Conservation (phyloP, 1,140 invertebrate species). For the Rhynchophorus ferrugineus region DNA sequence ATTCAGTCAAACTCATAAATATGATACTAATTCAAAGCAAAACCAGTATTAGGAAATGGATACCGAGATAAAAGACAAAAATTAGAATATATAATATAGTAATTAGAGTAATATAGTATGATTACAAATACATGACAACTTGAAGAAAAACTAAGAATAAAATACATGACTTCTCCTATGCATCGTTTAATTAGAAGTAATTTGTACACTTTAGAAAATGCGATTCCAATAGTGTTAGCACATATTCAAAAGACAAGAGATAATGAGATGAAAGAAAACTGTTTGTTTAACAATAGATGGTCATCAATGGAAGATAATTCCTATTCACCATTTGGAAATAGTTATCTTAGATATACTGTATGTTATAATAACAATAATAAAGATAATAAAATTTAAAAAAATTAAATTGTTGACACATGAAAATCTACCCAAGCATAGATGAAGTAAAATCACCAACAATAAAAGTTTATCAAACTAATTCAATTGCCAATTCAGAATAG, state of each 20-base stretch:
- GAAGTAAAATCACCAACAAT: conserved; percentile 18
- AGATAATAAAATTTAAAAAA: neutral
- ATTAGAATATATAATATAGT: too few species aligned
- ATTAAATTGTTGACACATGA: conserved; percentile 8
- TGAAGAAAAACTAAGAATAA: too few species aligned
- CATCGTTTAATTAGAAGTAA: conserved; percentile 49
- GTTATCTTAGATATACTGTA: conserved; percentile 20
- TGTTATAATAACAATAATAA: conserved; percentile 4
- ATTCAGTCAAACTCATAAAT: too few species aligned
- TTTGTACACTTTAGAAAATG: conserved; percentile 53
- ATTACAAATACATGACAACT: too few species aligned
- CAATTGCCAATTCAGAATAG: too few species aligned
- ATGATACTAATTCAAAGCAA: too few species aligned
- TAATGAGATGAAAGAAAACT: neutral
- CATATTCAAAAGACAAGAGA: conserved; percentile 32
- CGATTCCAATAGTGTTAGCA: conserved; percentile 52
- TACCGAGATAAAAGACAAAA: too few species aligned
- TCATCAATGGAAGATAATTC: conserved; percentile 12
- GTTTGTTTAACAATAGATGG: conserved; percentile 1
- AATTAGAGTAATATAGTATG: too few species aligned
- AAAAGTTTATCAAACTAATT: conserved; percentile 29
- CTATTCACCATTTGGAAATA: conserved; percentile 9
- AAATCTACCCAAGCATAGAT: neutral
- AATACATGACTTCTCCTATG: conserved; percentile 14
- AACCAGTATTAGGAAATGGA: too few species aligned